Evolutionary conservation across 2,888 invertebrate genomes (phyloP), one percentile per base, ranked within the genome.

Genomic region (Mactromeris polynyma): DNA sequence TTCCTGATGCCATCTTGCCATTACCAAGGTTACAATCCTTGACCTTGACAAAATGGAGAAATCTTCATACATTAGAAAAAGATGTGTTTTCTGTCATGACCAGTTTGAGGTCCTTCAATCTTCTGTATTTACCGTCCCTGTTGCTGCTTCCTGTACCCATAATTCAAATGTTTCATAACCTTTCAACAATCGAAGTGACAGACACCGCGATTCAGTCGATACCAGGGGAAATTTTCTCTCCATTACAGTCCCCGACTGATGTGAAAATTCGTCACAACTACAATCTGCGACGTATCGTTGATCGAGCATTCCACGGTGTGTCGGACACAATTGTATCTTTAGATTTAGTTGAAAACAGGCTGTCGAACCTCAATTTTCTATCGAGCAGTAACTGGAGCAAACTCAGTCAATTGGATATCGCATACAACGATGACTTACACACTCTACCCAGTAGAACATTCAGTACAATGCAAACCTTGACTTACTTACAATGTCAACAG

Each of bases 371-470:
- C 86, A 26, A 51, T 9, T 88, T 86, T 19, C 73, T 93, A 36
- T 69, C 82, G 1, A 51, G 78, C 0, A 69, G 81, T 19, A 82
- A 73, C 14, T 94, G 93, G 93, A 69, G 82, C 11, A 87, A 88
- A n/a, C 85, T 95, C 2, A 89, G 87, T 33, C 89, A 92, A 7
- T 83, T 95, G 21, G 91, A 93, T 77, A 86, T 95, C 26, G 91
- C 89, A 7, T 89, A 93, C 21, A 94, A 94, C 78, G 79, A 81
- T 9, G 31, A 84, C 21, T 51, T 95, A 14, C 85, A 38, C 19
- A 83, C 69, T 7, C 86, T 95, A n/a, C 93, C 93, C 38, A 81
- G 88, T 26, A 91, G 90, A 19, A 88, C 92, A 14, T 95, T 96
- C 86, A 80, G 80, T 33, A 93, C 93, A 58, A 93, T 94, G 89